phyloP scores from a whole-genome alignment of 2,888 invertebrate species.

The Limnephilus lunatus region DNA sequence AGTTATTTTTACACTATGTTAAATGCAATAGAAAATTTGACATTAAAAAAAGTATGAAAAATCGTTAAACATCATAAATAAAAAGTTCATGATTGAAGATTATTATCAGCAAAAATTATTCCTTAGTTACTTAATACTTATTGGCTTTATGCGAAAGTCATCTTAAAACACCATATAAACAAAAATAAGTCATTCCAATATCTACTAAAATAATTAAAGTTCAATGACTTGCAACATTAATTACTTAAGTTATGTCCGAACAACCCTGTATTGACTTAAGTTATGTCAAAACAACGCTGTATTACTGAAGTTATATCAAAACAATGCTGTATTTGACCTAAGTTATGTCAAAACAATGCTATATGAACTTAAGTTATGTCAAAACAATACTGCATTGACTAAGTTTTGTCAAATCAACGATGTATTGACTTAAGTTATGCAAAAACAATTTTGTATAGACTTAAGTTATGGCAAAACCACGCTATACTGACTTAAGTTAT shows the following conservation, averaged over 20 bases:
- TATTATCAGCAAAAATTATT: background rate
- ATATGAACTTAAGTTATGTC: background rate
- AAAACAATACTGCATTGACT: background rate
- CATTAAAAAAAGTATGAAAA: background rate
- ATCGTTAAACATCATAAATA: background rate
- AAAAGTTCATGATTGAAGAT: background rate
- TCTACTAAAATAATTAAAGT: background rate
- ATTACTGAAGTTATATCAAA: background rate
- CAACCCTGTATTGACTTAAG: background rate
- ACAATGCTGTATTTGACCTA: background rate
- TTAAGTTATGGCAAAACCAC: background rate
- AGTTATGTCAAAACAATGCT: background rate
- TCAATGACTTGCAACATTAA: background rate
- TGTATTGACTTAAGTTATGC: background rate
- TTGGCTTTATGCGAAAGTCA: no score
- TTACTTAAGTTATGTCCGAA: background rate
- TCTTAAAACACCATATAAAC: background rate
- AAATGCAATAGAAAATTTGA: slow-evolving; percentile 10
- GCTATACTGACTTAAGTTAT: background rate
- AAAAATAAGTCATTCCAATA: background rate
- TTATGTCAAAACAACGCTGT: background rate
- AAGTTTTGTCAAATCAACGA: background rate
- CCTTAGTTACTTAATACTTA: background rate
- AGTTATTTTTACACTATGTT: slow-evolving; percentile 16
- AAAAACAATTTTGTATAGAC: background rate